A percentile compares a stretch with the other conserved stretches of the same genome.
Evolutionary conservation across 1,140 invertebrate genomes (phyloP).

Genomic region (Drosophila ironensis): DNA sequence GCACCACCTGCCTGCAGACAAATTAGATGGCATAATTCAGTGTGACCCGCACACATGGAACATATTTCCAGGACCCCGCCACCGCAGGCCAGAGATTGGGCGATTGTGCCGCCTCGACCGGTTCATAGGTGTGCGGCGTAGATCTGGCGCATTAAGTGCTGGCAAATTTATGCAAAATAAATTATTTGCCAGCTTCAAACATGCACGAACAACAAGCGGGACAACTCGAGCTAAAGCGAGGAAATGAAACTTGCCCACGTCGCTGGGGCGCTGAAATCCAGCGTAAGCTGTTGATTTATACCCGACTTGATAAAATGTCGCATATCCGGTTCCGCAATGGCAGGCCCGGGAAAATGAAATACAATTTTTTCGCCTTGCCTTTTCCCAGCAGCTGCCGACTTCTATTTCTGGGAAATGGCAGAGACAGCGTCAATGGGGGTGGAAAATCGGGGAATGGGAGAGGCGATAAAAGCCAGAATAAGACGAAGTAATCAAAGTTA

Average conservation of each 20-base stretch:
- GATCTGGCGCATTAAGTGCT: constrained; percentile 46
- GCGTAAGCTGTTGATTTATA: constrained; percentile 55
- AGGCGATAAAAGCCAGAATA: constrained; percentile 50
- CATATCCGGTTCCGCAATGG: constrained; percentile 39
- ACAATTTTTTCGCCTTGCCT: constrained; percentile 10
- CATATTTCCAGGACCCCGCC: constrained; percentile 17
- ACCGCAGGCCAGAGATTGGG: background rate
- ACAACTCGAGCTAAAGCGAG: constrained; percentile 10
- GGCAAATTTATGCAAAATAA: constrained; percentile 62
- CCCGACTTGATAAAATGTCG: constrained; percentile 56
- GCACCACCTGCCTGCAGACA: constrained; percentile 72
- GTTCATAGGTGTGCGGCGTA: constrained; percentile 26
- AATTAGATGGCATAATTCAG: constrained; percentile 77
- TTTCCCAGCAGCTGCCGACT: background rate
- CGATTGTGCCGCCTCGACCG: background rate
- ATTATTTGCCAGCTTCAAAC: constrained; percentile 53
- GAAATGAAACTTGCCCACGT: background rate
- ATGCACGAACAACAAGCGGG: constrained; percentile 16
- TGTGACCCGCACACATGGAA: constrained; percentile 55
- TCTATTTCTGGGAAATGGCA: background rate
- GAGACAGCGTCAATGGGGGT: background rate
- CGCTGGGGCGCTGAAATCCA: constrained; percentile 1
- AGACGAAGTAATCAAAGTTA: constrained; percentile 70
- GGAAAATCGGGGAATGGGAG: background rate
- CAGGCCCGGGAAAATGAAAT: constrained; percentile 48